phyloP scores from a whole-genome alignment of 1,140 invertebrate genomes.

The silkworm (Bombyx mori) region ASM3026992v2 NC_085126.1:8219001-8219500 shows the following conservation, averaged over 20 bases:
- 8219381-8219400: too few relatives aligned
- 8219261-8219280: too few relatives aligned
- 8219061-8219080: constrained; percentile 20
- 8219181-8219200: constrained; percentile 20
- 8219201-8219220: constrained; percentile 25
- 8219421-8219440: too few relatives aligned
- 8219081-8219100: constrained; percentile 26
- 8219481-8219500: too few relatives aligned
- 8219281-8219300: background rate
- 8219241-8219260: background rate
- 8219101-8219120: constrained; percentile 24
- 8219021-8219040: constrained; percentile 27
- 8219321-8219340: too few relatives aligned
- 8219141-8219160: constrained; percentile 21
- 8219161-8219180: constrained; percentile 22
- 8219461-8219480: too few relatives aligned
- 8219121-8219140: constrained; percentile 19
- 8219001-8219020: constrained; percentile 27
- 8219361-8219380: too few relatives aligned
- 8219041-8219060: constrained; percentile 26
- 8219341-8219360: too few relatives aligned
- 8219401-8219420: too few relatives aligned
- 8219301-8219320: too few relatives aligned
- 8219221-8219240: constrained; percentile 25
- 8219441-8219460: too few relatives aligned